A percentile compares a stretch with the other conserved stretches of the same genome.
Evolutionary conservation across 2,797 vertebrate genomes (phyloP).

Genomic region (Borostomias antarcticus): DNA sequence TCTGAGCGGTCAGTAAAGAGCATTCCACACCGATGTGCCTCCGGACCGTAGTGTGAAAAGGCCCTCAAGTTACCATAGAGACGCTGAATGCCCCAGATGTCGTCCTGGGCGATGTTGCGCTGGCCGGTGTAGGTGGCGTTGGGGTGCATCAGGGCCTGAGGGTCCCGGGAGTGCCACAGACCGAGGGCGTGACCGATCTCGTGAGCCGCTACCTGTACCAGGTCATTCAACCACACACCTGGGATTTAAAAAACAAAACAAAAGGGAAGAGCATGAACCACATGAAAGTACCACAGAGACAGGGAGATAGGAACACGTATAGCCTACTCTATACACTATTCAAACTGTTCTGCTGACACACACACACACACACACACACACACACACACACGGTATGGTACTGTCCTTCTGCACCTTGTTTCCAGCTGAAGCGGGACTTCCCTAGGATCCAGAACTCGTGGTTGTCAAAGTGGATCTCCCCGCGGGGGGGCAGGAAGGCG

Average conservation of each 20-base stretch:
- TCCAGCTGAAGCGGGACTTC: slow-evolving; percentile 86
- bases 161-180: slow-evolving; percentile 82
- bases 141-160: slow-evolving; percentile 82
- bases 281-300: neutral
- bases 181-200: slow-evolving; percentile 85
- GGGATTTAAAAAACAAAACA: neutral
- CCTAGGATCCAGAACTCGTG: slow-evolving; percentile 87
- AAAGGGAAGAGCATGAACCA: neutral
- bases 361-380: too few relatives aligned
- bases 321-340: too few relatives aligned
- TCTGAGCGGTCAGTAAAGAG: too few relatives aligned
- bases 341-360: too few relatives aligned
- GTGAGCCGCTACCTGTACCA: slow-evolving; percentile 85
- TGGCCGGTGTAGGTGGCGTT: slow-evolving; percentile 84
- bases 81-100: slow-evolving; percentile 82
- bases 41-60: too few relatives aligned
- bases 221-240: slow-evolving; percentile 87
- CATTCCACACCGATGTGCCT: too few relatives aligned
- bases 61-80: slow-evolving; percentile 82
- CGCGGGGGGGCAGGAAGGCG: slow-evolving; percentile 81
- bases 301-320: neutral
- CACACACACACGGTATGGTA: too few relatives aligned
- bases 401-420: slow-evolving; percentile 75
- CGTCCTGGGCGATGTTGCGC: slow-evolving; percentile 79
- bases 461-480: slow-evolving; percentile 87